Base-by-base conservation (phyloP, 1,140 invertebrate species). In the Drosophila persimilis region DNA sequence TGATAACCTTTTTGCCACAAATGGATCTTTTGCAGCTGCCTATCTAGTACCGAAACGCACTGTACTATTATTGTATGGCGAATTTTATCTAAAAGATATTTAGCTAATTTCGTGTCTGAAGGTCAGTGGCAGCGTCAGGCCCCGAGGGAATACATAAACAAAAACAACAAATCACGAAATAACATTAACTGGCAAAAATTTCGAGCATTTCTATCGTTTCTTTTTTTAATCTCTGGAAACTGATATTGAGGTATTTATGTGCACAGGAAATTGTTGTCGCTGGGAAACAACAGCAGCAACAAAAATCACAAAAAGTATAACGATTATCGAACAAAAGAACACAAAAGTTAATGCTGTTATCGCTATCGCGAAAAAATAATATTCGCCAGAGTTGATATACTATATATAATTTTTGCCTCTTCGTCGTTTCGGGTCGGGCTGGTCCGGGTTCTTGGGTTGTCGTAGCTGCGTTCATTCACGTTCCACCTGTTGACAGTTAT, bases 381-480 rank as follows among this genome's bases (percentile, higher is more conserved):
- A 39, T 72, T 66, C 56, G 52, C 57, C 48, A 61, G 46, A 39
- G 35, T 13, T 39, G 31, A 4, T 39, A 2, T 3, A 9, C 3
- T 39, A 3, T 35, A 11, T 35, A 35, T 35, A 31, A 13, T 39
- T 55, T 54, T 77, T 77, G 54, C 39, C 62, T 73, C 39, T 22
- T 13, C 45, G 61, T 47, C 57, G 48, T 45, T 50, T 44, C 31
- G 66, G 53, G 60, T 22, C 51, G 45, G 13, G 24, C 52, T 59
- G 39, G 43, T 46, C 53, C 57, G 35, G 17, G 35, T 39, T 39
- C 50, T 57, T 61, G 35, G 17, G 35, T 58, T 57, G 51, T 62
- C 60, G 55, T 70, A 76, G 80, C 76, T 85, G 80, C 80, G 51
- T 84, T 84, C 80, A 85, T 84, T 84, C 80, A 84, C 80, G 80